Evolutionary conservation across 2,113 vertebrate species (phyloP).

Genomic region (Tenrec ecaudatus): DNA sequence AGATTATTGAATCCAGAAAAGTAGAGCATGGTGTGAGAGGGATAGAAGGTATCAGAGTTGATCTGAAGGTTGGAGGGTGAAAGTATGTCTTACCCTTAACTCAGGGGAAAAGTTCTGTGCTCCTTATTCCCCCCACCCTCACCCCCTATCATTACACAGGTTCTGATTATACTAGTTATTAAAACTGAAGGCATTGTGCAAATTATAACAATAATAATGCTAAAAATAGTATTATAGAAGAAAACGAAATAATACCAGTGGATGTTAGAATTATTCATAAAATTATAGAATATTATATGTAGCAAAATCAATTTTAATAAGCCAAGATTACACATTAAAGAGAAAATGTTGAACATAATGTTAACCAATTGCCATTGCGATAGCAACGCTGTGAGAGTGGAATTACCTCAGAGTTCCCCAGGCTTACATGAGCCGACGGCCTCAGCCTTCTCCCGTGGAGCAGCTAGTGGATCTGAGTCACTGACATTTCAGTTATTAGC

Average conservation of each 20-base stretch:
- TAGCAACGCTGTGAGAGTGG: not conserved
- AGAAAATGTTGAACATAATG: not conserved
- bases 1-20: no score
- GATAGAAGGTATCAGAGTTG: not conserved
- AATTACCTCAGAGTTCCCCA: not conserved
- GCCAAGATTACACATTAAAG: not conserved
- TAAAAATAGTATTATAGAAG: not conserved
- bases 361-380: not conserved
- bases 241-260: not conserved
- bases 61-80: not conserved
- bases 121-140: not conserved
- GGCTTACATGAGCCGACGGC: not conserved
- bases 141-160: not conserved
- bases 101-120: not conserved
- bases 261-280: not conserved
- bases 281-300: not conserved
- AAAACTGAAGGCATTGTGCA: not conserved
- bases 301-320: not conserved
- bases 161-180: not conserved
- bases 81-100: not conserved
- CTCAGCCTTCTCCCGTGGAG: not conserved
- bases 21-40: not conserved
- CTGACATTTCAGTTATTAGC: not conserved
- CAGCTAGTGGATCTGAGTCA: not conserved
- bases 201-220: not conserved